phyloP scores from a whole-genome alignment of 1,140 invertebrate genomes.

The Drosophila grimshawi region DNA sequence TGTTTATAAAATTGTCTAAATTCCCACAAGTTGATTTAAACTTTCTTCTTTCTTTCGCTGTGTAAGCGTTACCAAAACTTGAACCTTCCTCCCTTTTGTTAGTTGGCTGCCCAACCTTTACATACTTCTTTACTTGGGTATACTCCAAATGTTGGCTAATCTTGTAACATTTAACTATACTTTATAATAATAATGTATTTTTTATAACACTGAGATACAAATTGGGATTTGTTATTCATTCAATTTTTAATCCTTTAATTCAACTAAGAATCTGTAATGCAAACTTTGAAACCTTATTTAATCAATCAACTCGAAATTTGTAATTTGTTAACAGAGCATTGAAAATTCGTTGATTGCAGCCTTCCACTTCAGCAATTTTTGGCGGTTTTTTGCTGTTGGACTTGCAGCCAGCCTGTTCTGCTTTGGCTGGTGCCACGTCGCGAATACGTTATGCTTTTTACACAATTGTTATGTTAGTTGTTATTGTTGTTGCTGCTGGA shows the following conservation, averaged over 20 bases:
- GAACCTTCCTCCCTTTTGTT: slow-evolving; percentile 51
- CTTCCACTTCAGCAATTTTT: slow-evolving; percentile 22
- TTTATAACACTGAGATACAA: too few relatives aligned
- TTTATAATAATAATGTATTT: too few relatives aligned
- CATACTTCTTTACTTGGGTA: background rate
- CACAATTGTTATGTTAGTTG: slow-evolving; percentile 60
- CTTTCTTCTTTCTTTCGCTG: slow-evolving; percentile 68
- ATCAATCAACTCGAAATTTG: too few relatives aligned
- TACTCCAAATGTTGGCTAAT: background rate
- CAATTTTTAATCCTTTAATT: background rate
- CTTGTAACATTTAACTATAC: background rate
- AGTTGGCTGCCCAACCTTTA: slow-evolving; percentile 34
- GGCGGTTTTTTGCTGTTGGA: slow-evolving; percentile 12
- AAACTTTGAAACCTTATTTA: too few relatives aligned
- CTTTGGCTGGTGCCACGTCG: slow-evolving; percentile 58
- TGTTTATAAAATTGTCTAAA: slow-evolving; percentile 82
- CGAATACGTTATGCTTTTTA: slow-evolving; percentile 77
- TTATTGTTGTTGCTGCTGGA: slow-evolving; percentile 5
- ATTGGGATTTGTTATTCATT: background rate
- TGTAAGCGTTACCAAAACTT: slow-evolving; percentile 38
- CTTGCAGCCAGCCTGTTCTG: slow-evolving; percentile 1
- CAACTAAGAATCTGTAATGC: background rate
- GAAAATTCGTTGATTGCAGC: slow-evolving; percentile 6
- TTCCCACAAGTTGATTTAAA: slow-evolving; percentile 82
- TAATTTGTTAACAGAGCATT: slow-evolving; percentile 9